Percentiles rank a stretch among this genome's conserved stretches.
phyloP scores from a whole-genome alignment of 2,888 invertebrate species.

The Spicauda simplicius region DNA sequence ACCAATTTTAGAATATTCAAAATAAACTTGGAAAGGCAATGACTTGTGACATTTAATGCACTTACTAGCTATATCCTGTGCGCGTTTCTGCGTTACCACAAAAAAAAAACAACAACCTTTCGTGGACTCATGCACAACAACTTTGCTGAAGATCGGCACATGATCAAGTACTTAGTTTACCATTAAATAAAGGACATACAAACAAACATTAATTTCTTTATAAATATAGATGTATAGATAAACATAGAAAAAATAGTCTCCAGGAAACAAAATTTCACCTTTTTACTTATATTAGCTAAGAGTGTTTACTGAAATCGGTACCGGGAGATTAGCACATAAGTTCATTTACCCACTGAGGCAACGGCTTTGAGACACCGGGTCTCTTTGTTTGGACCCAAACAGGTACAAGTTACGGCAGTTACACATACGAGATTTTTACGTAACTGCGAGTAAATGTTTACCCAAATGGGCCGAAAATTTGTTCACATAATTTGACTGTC shows the following conservation, averaged over 20 bases:
- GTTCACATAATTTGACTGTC: slow-evolving; percentile 23
- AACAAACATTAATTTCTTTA: too few relatives aligned
- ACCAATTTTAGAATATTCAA: too few relatives aligned
- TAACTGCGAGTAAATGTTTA: slow-evolving; percentile 17
- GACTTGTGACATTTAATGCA: too few relatives aligned
- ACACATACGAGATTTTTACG: slow-evolving; percentile 13
- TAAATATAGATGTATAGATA: too few relatives aligned
- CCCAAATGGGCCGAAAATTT: slow-evolving; percentile 25
- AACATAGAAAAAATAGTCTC: neutral
- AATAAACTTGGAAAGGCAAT: too few relatives aligned
- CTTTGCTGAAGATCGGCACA: too few relatives aligned
- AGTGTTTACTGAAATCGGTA: neutral
- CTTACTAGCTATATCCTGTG: too few relatives aligned
- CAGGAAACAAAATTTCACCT: neutral
- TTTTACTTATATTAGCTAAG: neutral
- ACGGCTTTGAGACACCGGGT: neutral
- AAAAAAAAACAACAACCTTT: too few relatives aligned
- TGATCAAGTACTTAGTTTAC: too few relatives aligned
- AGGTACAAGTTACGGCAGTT: slow-evolving; percentile 2
- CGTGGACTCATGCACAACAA: too few relatives aligned
- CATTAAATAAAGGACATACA: too few relatives aligned
- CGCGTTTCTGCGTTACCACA: too few relatives aligned
- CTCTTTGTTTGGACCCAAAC: neutral
- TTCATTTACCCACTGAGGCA: neutral
- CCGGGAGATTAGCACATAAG: neutral